Evolutionary conservation across 1,140 invertebrate genomes (phyloP).

Genomic region (Lerema accius): DNA sequence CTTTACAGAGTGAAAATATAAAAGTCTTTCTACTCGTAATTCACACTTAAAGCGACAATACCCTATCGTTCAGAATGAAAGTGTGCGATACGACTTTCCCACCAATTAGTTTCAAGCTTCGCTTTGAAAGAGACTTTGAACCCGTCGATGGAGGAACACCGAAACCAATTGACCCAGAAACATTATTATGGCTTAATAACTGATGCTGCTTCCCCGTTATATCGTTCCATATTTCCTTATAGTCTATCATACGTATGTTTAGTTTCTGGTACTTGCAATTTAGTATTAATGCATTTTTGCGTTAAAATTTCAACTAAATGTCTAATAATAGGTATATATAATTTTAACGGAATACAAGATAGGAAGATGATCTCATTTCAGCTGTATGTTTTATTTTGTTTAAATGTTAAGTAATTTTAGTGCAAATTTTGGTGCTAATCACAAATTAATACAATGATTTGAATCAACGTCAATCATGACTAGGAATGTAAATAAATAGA

Average conservation of each 20-base stretch:
- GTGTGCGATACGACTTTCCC: slow-evolving; percentile 22
- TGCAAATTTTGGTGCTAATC: too few species aligned
- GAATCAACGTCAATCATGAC: too few species aligned
- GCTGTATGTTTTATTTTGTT: too few species aligned
- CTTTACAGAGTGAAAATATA: background rate
- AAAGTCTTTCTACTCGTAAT: slow-evolving; percentile 7
- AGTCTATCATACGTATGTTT: background rate
- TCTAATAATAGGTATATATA: too few species aligned
- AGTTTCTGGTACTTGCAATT: too few species aligned
- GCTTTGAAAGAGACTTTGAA: slow-evolving; percentile 24
- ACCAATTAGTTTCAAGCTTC: slow-evolving; percentile 27
- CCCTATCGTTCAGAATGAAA: slow-evolving; percentile 29
- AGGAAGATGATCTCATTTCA: too few species aligned
- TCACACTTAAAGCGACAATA: slow-evolving; percentile 22
- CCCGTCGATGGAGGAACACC: slow-evolving; percentile 24
- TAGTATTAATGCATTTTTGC: too few species aligned
- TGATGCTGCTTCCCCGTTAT: slow-evolving; percentile 11
- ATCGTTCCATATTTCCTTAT: slow-evolving; percentile 17
- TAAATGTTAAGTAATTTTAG: too few species aligned
- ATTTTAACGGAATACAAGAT: too few species aligned
- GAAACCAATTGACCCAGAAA: slow-evolving; percentile 35
- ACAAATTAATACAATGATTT: too few species aligned
- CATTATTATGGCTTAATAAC: slow-evolving; percentile 31
- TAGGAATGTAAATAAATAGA: too few species aligned
- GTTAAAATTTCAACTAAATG: too few species aligned